Conservation (phyloP, 2,113 vertebrate species). For the Coturnix japonica region DNA sequence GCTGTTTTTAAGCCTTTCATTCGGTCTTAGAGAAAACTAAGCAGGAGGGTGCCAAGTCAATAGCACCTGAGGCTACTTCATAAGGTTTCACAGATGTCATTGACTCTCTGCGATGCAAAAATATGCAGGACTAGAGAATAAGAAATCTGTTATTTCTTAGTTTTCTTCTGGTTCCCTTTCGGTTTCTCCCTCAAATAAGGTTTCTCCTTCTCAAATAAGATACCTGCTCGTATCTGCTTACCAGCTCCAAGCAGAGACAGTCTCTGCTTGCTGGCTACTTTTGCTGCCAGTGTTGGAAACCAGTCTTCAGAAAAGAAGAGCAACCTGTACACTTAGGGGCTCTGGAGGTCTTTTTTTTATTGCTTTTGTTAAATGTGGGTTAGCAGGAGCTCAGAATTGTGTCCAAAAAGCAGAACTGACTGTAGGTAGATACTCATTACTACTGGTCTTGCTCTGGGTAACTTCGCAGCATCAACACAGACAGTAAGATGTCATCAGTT, state of each 20-base stretch:
- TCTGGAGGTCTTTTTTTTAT: not conserved
- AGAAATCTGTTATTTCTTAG: not conserved
- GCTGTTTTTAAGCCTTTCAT: conserved; percentile 51
- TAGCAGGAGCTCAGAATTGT: not conserved
- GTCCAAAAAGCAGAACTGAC: not conserved
- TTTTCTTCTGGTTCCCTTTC: not conserved
- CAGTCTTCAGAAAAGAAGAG: not conserved
- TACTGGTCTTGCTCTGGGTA: not conserved
- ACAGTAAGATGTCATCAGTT: not conserved
- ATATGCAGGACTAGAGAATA: not conserved
- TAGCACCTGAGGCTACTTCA: conserved; percentile 24
- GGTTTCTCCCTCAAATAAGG: fast-evolving
- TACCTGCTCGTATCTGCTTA: not conserved
- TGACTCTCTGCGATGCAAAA: not conserved
- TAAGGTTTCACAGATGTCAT: conserved; percentile 16
- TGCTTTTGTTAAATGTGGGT: not conserved
- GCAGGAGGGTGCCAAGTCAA: conserved; percentile 58
- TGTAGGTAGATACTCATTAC: not conserved
- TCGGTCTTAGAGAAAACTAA: conserved; percentile 52
- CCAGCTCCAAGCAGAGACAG: not conserved
- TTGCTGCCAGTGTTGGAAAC: fast-evolving
- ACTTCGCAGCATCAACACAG: not conserved
- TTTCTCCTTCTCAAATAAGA: not conserved
- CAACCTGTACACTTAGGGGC: fast-evolving
- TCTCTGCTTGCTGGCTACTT: not conserved